Evolutionary conservation across 2,797 vertebrate species (phyloP).

Genomic region (Microcaecilia unicolor): DNA sequence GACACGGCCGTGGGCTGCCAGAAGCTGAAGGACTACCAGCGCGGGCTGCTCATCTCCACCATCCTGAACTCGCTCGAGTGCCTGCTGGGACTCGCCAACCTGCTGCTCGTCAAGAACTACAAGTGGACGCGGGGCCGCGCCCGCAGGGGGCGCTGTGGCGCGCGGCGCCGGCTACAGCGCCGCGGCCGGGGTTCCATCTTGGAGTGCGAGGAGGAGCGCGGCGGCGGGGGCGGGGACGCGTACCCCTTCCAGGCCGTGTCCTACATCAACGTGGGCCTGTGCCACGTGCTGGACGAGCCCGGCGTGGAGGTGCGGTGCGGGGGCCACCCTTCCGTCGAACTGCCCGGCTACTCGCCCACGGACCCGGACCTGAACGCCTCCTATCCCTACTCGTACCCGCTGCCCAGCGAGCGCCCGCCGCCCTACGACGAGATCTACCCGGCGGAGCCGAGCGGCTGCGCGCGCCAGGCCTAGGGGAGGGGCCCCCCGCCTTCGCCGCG

Average conservation of each 20-base stretch:
- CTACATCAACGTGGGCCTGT: conserved; percentile 82
- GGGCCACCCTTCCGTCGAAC: conserved; percentile 84
- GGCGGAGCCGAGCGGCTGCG: conserved; percentile 51
- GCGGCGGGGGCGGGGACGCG: conserved; percentile 56
- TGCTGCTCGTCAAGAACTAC: conserved; percentile 80
- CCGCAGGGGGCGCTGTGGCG: conserved; percentile 40
- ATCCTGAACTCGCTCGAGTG: conserved; percentile 88
- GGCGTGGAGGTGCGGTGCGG: conserved; percentile 79
- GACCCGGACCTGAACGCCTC: conserved; percentile 80
- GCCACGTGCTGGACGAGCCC: conserved; percentile 69
- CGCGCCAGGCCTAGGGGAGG: conserved; percentile 15
- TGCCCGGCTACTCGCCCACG: conserved; percentile 81
- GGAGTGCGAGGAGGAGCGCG: conserved; percentile 75
- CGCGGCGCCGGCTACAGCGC: conserved; percentile 48
- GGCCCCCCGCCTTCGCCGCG: conserved; percentile 35
- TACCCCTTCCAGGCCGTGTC: conserved; percentile 72
- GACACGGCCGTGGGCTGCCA: conserved; percentile 55
- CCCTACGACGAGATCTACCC: conserved; percentile 85
- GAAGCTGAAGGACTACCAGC: conserved; percentile 80
- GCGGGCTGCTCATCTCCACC: conserved; percentile 79
- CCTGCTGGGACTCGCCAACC: conserved; percentile 79
- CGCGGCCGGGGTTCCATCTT: conserved; percentile 65
- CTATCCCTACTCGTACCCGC: conserved; percentile 81
- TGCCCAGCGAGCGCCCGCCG: conserved; percentile 74
- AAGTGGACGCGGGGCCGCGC: conserved; percentile 55